These are phyloP conservation scores for Dinothrombium tinctorium DNA, from an alignment of 1,140 invertebrate genomes.

Conservation along the genomic window DNA sequence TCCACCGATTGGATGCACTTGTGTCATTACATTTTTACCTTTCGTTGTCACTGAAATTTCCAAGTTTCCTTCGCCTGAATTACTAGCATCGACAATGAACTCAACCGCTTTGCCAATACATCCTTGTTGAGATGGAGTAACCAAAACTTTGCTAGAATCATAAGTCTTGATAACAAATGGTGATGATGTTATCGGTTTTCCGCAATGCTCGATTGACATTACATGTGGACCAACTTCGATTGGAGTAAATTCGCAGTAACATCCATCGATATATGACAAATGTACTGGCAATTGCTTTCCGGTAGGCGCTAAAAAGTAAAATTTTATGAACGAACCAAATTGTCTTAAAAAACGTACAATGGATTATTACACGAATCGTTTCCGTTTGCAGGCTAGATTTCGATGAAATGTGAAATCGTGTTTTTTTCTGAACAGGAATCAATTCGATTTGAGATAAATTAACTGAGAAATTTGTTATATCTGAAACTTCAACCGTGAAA, in stretches of 20 bases:
- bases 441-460: constrained; percentile 56
- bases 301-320: constrained; percentile 37
- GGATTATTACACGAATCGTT: constrained; percentile 8
- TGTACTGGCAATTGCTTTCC: constrained; percentile 42
- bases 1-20: constrained; percentile 75
- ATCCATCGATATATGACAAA: constrained; percentile 61
- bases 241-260: constrained; percentile 71
- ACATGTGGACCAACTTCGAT: constrained; percentile 61
- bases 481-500: constrained; percentile 55
- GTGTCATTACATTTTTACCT: constrained; percentile 80
- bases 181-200: constrained; percentile 61
- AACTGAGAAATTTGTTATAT: constrained; percentile 49
- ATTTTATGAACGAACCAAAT: constrained; percentile 12
- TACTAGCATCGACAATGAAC: constrained; percentile 61
- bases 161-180: constrained; percentile 80
- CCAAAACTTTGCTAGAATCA: constrained; percentile 38
- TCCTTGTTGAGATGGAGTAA: constrained; percentile 55
- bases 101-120: constrained; percentile 50
- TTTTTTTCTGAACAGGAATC: constrained; percentile 59
- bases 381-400: constrained; percentile 29
- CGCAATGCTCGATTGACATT: constrained; percentile 71
- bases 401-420: constrained; percentile 66
- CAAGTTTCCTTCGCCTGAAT: constrained; percentile 89
- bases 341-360: constrained; percentile 6
- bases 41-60: constrained; percentile 87